Conservation (phyloP, 2,113 vertebrate genomes). For the Centropristis striata region DNA sequence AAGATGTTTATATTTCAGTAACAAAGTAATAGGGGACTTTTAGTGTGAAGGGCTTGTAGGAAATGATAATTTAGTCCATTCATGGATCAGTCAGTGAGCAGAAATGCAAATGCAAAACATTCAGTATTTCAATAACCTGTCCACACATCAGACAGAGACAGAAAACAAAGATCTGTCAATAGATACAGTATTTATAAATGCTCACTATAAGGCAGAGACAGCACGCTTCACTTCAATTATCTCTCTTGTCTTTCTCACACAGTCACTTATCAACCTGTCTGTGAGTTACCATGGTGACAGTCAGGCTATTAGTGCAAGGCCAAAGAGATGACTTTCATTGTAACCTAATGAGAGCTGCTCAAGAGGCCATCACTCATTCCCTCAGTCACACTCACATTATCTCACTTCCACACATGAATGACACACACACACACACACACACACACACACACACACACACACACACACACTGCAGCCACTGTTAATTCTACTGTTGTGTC, state of each 20-base stretch:
- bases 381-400: not conserved
- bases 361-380: not conserved
- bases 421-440: slow-evolving; percentile 1
- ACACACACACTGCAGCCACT: not conserved
- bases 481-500: no score
- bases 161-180: no score
- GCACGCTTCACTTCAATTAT: not conserved
- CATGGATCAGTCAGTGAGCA: not conserved
- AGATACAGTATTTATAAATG: not conserved
- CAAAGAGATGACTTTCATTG: slow-evolving; percentile 3
- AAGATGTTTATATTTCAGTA: no score
- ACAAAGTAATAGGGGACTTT: no score
- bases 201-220: not conserved
- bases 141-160: no score
- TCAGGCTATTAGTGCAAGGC: slow-evolving; percentile 15
- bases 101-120: not conserved
- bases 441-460: not conserved
- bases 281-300: slow-evolving; percentile 7
- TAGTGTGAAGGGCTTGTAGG: no score
- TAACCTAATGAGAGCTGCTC: slow-evolving; percentile 14
- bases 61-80: no score
- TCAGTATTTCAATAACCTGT: no score
- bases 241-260: no score
- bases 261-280: not conserved
- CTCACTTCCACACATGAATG: not conserved